phyloP scores from a whole-genome alignment of 2,888 invertebrate species.

The Nephrocerus scutellatus region DNA sequence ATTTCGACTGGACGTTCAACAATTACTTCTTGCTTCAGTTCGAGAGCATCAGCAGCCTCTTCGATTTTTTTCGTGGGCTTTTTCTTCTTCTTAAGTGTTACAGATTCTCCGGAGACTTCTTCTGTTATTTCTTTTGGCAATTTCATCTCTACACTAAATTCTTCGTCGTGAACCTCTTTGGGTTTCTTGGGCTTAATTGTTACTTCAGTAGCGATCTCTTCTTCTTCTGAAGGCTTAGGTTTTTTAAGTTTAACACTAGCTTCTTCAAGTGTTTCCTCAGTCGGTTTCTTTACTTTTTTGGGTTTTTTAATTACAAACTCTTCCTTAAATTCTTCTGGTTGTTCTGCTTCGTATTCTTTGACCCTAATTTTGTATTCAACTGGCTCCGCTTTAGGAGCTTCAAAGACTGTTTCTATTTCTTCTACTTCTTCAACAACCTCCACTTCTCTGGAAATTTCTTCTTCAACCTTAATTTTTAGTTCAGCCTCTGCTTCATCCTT shows the following conservation, averaged over 20 bases:
- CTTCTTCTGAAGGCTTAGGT: slow-evolving; percentile 31
- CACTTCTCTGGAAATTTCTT: slow-evolving; percentile 29
- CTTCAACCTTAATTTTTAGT: slow-evolving; percentile 33
- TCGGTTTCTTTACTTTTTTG: slow-evolving; percentile 28
- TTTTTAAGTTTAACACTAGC: slow-evolving; percentile 37
- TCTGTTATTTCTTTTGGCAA: slow-evolving; percentile 37
- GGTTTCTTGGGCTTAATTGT: slow-evolving; percentile 42
- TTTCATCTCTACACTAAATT: slow-evolving; percentile 38
- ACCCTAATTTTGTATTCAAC: slow-evolving; percentile 33
- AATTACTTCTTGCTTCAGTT: slow-evolving; percentile 37
- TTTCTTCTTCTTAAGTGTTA: slow-evolving; percentile 41
- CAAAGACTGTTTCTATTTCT: slow-evolving; percentile 14
- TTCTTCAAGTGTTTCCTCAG: slow-evolving; percentile 33
- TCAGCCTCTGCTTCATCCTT: slow-evolving; percentile 34
- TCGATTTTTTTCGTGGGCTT: slow-evolving; percentile 32
- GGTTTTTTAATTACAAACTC: slow-evolving; percentile 32
- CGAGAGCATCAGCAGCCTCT: slow-evolving; percentile 42
- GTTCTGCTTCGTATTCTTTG: no score
- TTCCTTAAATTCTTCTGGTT: slow-evolving; percentile 34
- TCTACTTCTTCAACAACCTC: slow-evolving; percentile 24
- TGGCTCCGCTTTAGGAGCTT: slow-evolving; percentile 21
- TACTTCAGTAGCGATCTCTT: slow-evolving; percentile 42
- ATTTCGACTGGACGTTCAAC: slow-evolving; percentile 50
- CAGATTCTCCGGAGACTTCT: slow-evolving; percentile 39
- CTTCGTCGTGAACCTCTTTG: slow-evolving; percentile 36